These are phyloP conservation scores for Pachycephala philippinensis DNA, from an alignment of 2,113 vertebrate species.

Conservation along the genomic window DNA sequence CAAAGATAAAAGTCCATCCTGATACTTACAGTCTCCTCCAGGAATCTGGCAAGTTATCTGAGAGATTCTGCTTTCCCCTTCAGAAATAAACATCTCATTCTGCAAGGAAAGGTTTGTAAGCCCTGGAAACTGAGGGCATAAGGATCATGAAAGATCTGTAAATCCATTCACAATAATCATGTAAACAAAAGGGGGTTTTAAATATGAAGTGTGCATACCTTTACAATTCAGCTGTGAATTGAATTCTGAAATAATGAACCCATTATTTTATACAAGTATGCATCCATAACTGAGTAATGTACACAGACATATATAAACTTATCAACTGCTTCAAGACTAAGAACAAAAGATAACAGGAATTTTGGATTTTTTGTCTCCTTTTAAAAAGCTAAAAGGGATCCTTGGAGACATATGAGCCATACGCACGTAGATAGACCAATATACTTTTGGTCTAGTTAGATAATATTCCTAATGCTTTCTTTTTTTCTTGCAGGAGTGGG, in stretches of 20 bases:
- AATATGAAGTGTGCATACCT: neutral
- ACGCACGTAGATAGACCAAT: fast-evolving
- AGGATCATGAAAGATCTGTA: neutral
- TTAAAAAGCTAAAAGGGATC: neutral
- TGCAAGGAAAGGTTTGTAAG: neutral
- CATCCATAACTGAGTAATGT: neutral
- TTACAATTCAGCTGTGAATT: neutral
- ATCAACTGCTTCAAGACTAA: neutral
- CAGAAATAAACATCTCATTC: neutral
- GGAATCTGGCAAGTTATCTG: neutral
- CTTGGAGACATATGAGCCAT: neutral
- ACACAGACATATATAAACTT: neutral
- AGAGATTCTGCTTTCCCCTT: neutral
- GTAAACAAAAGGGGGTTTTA: neutral
- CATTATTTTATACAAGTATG: neutral
- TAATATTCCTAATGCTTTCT: neutral
- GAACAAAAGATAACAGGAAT: neutral
- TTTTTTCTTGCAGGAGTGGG: neutral
- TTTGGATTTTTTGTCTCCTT: neutral
- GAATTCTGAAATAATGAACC: neutral
- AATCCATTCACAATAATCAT: neutral
- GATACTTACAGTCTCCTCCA: neutral
- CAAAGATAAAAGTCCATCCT: neutral
- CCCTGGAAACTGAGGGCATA: neutral
- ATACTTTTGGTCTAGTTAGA: neutral